Percentiles rank a stretch among this genome's conserved stretches.
phyloP scores from a whole-genome alignment of 2,797 vertebrate species.

The Cossypha caffra region DNA sequence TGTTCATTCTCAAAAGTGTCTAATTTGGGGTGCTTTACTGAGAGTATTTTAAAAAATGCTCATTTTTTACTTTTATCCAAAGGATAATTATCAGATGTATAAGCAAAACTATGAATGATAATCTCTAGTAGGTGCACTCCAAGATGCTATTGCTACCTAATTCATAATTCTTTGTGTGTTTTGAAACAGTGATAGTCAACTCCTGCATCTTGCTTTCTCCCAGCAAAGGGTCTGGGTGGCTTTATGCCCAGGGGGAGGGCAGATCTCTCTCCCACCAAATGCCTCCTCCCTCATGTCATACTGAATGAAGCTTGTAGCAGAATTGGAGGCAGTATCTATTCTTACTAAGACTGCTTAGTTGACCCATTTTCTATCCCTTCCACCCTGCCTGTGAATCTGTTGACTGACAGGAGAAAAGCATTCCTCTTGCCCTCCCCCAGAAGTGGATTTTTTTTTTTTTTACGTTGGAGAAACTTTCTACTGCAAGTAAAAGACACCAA shows the following conservation, averaged over 20 bases:
- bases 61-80: not conserved
- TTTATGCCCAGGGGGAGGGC: not conserved
- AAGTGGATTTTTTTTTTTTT: not conserved
- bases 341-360: not conserved
- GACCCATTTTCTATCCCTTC: not conserved
- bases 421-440: not conserved
- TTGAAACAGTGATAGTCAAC: not conserved
- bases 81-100: not conserved
- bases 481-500: not conserved
- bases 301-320: not conserved
- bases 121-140: not conserved
- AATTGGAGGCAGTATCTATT: not conserved
- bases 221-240: not conserved
- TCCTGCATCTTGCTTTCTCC: not conserved
- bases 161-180: not conserved
- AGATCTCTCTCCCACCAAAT: not conserved
- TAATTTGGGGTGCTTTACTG: not conserved
- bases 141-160: not conserved
- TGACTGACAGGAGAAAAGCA: not conserved
- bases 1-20: not conserved
- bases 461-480: not conserved
- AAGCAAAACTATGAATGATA: not conserved
- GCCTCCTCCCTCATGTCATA: not conserved
- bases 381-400: not conserved
- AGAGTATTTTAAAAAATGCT: not conserved